Conservation (phyloP, 2,113 vertebrate species). For the Cyprinodon brontotheroides region DNA sequence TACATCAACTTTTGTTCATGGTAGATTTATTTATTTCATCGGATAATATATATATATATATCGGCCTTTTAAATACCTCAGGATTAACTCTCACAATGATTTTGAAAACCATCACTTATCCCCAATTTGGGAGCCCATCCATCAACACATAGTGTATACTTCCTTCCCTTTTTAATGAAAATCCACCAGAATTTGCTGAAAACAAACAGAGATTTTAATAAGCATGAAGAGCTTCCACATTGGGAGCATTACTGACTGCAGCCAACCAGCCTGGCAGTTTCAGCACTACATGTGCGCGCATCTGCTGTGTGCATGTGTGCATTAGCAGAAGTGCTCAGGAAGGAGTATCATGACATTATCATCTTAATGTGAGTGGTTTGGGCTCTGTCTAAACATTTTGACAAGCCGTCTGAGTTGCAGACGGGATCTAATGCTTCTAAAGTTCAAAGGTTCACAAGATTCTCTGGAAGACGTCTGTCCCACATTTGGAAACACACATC, state of each 20-base stretch:
- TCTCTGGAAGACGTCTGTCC: conserved; percentile 21
- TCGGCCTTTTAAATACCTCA: too few relatives aligned
- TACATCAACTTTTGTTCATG: too few relatives aligned
- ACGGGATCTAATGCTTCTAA: conserved; percentile 31
- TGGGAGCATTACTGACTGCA: conserved; percentile 18
- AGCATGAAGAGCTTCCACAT: conserved; percentile 14
- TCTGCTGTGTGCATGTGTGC: conserved; percentile 31
- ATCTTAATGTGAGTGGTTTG: conserved; percentile 58
- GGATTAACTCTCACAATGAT: too few relatives aligned
- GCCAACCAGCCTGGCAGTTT: conserved; percentile 1
- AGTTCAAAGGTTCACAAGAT: conserved; percentile 32
- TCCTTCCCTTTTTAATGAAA: conserved; percentile 21
- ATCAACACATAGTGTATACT: conserved; percentile 37
- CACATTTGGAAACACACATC: conserved; percentile 15
- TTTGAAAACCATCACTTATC: too few relatives aligned
- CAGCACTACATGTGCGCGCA: conserved; percentile 17
- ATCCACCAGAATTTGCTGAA: conserved; percentile 29
- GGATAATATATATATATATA: too few relatives aligned
- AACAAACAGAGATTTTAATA: conserved; percentile 15
- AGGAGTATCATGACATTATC: conserved; percentile 48
- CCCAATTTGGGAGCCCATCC: too few relatives aligned
- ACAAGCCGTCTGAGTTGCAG: conserved; percentile 23
- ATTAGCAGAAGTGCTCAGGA: conserved; percentile 49
- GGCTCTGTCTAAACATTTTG: conserved; percentile 42
- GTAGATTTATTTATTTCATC: too few relatives aligned